These are phyloP conservation scores for Xiphias gladius DNA, from an alignment of 2,113 vertebrate genomes.

Conservation along the genomic window DNA sequence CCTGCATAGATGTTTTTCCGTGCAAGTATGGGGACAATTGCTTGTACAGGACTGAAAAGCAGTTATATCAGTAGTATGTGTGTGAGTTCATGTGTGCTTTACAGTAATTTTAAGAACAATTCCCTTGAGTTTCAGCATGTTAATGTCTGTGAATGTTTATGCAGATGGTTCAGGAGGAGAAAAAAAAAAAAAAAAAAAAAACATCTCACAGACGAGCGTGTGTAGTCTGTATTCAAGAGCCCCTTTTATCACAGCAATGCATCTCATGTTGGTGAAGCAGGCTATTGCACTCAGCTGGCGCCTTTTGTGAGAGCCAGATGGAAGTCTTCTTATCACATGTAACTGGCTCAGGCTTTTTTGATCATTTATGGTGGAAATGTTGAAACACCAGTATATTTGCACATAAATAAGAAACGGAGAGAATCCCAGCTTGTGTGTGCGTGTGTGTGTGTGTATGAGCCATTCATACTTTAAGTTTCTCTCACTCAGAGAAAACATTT, in stretches of 20 bases:
- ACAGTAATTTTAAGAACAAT: neutral
- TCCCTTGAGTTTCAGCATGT: constrained; percentile 19
- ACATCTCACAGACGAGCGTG: constrained; percentile 11
- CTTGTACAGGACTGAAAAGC: neutral
- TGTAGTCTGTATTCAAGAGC: constrained; percentile 39
- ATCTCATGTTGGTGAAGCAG: constrained; percentile 58
- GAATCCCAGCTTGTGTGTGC: constrained; percentile 1
- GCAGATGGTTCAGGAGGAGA: constrained; percentile 1
- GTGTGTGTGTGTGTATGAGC: neutral
- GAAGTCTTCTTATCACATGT: constrained; percentile 56
- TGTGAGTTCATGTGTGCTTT: neutral
- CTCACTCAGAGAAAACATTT: constrained; percentile 10
- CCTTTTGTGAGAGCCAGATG: constrained; percentile 62
- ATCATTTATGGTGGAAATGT: constrained; percentile 52
- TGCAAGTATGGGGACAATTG: neutral
- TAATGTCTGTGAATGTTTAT: neutral
- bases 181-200: constrained; percentile 13
- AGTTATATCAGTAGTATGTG: neutral
- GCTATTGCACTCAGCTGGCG: constrained; percentile 48
- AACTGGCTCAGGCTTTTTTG: constrained; percentile 32
- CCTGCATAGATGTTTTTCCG: constrained; percentile 6
- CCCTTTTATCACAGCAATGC: constrained; percentile 63
- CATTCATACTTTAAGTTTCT: constrained; percentile 12
- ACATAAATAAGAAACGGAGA: constrained; percentile 67
- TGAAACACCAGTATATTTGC: constrained; percentile 59